Evolutionary conservation across 2,797 vertebrate species (phyloP), one percentile per base, ranked within the genome.

Genomic region (Threskiornis aethiopicus): DNA sequence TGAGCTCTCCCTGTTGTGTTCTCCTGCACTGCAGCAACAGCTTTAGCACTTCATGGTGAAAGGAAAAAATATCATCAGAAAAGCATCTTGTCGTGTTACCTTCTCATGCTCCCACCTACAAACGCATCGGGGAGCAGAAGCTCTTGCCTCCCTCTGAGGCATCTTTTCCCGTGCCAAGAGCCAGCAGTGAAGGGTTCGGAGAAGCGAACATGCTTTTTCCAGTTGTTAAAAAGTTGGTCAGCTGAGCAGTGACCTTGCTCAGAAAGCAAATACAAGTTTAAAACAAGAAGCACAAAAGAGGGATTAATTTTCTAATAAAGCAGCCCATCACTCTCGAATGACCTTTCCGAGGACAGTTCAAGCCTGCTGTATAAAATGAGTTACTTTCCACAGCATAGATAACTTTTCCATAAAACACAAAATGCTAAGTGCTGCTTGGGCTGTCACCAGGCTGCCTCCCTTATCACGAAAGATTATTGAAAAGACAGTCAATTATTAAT

Each of bases 231-330:
- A 96, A 95, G 80, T 97, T 84, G 77, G 95, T 97, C 96, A 98
- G 98, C 91, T 97, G 98, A 99, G 98, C 97, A 39, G 95, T 98
- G 98, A 96, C 97, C 98, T 98, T 98, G 98, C 96, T 97, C 88
- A 33, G 85, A 97, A 95, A 97, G 96, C 97, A 97, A 97, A 98
- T 11, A 93, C 90, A 72, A 95, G 84, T 97, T 96, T 91, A 82
- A 88, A 93, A 77, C 65, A 82, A 82, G 86, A 20, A 89, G 91
- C 90, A 57, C 41, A 65, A 76, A 82, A 96, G 83, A 83, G 51
- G 83, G 72, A 89, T 92, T 86, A 46, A 62, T 87, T 92, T 89
- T 72, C 96, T 87, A 47, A 5, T 10, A 22, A 67, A 87, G 90
- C 79, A 83, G 84, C 83, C 89, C 66, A 9, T 44, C 24, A 70